Conservation (phyloP, 2,888 invertebrate species). For the Chalcis sispes region DNA sequence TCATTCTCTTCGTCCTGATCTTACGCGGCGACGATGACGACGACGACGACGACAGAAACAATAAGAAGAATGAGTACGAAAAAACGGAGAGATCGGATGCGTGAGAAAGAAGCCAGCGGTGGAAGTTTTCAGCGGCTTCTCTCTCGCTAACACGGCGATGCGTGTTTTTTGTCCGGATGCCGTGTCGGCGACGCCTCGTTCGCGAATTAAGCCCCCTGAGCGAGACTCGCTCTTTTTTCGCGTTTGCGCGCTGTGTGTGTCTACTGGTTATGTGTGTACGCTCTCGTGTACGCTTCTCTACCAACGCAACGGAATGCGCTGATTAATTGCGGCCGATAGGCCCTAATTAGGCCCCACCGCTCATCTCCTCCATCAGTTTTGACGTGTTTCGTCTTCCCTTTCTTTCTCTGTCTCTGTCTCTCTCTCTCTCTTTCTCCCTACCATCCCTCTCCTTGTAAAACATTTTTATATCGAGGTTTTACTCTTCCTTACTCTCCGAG, state of each 20-base stretch:
- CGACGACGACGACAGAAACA: constrained; percentile 37
- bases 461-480: too few species aligned
- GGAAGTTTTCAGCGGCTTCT: background rate
- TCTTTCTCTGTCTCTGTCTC: background rate
- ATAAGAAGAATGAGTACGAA: constrained; percentile 40
- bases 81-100: constrained; percentile 55
- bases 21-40: too few species aligned
- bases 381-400: background rate
- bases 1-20: too few species aligned
- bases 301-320: constrained; percentile 21
- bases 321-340: constrained; percentile 52
- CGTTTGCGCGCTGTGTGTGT: too few species aligned
- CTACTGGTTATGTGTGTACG: too few species aligned
- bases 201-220: background rate
- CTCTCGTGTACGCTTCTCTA: background rate
- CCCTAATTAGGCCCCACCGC: constrained; percentile 19
- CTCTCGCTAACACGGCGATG: background rate
- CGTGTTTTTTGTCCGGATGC: constrained; percentile 37
- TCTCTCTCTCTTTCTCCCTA: too few species aligned
- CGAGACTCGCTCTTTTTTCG: background rate
- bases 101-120: constrained; percentile 57
- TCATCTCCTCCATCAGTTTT: background rate
- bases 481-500: too few species aligned
- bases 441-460: too few species aligned
- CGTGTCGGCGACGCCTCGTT: constrained; percentile 19